These are phyloP conservation scores for Drosophila cognata DNA, from an alignment of 2,888 invertebrate species.

Conservation along the genomic window DNA sequence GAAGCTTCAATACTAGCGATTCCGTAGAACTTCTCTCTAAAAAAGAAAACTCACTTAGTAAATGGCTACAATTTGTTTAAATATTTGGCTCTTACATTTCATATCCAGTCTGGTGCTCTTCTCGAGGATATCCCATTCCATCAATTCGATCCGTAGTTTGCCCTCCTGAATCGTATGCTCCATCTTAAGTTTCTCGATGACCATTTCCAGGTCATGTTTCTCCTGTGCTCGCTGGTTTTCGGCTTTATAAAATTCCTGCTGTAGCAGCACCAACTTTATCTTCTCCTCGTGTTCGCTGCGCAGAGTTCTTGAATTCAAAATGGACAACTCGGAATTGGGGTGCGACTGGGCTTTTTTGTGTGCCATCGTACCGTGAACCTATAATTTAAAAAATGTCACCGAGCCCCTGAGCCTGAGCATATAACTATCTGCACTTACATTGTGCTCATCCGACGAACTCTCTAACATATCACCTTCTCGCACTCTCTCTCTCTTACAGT, in stretches of 20 bases:
- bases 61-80: not conserved
- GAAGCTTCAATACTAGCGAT: not conserved
- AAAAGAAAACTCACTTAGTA: not conserved
- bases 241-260: slow-evolving; percentile 33
- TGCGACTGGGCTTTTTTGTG: slow-evolving; percentile 5
- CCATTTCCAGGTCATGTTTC: slow-evolving; percentile 32
- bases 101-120: slow-evolving; percentile 15
- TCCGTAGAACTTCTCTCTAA: not conserved
- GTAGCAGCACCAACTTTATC: slow-evolving; percentile 19
- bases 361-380: not conserved
- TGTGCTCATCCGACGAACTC: slow-evolving; percentile 9
- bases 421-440: slow-evolving; percentile 3
- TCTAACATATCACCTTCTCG: slow-evolving; percentile 10
- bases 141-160: slow-evolving; percentile 26
- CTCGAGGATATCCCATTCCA: slow-evolving; percentile 22
- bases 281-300: slow-evolving; percentile 26
- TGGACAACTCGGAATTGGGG: not conserved
- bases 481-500: slow-evolving; percentile 14
- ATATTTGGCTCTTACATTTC: slow-evolving; percentile 8
- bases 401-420: no score
- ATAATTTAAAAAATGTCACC: not conserved
- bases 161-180: slow-evolving; percentile 31
- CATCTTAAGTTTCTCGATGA: slow-evolving; percentile 33
- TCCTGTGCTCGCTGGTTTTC: slow-evolving; percentile 35
- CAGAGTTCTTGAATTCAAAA: slow-evolving; percentile 9